Conservation (phyloP, 2,888 invertebrate species). For the Leptinotarsa rubiginosa region DNA sequence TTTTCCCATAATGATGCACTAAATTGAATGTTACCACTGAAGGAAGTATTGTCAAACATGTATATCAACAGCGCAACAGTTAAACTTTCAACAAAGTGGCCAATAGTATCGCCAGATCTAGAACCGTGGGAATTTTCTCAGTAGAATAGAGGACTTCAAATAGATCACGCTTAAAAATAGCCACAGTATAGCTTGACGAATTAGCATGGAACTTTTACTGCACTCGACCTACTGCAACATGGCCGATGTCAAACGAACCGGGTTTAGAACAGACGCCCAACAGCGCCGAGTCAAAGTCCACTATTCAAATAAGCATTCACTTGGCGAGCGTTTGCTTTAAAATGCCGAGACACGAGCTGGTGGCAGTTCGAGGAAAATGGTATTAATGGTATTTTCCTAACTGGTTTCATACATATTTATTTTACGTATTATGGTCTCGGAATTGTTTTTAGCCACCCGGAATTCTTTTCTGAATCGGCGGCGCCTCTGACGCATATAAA, state of each 20-base stretch:
- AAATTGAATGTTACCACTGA: no score
- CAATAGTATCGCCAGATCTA: no score
- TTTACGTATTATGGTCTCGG: constrained; percentile 10
- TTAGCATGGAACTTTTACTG: neutral
- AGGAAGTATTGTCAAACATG: no score
- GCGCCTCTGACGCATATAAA: neutral
- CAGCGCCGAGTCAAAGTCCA: constrained; percentile 6
- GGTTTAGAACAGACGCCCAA: constrained; percentile 2
- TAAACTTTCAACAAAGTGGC: no score
- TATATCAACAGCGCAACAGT: no score
- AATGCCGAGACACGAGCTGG: constrained; percentile 14
- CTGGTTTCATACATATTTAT: constrained; percentile 16
- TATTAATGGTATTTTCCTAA: constrained; percentile 19
- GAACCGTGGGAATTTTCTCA: neutral
- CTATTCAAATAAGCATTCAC: constrained; percentile 5
- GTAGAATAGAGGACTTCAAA: neutral
- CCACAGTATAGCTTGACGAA: neutral
- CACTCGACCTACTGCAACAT: neutral
- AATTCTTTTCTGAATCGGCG: neutral
- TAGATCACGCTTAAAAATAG: neutral
- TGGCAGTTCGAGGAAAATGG: constrained; percentile 8
- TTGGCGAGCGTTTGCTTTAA: neutral
- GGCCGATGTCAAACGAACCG: neutral
- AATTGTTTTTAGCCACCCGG: constrained; percentile 14
- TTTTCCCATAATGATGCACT: neutral